Evolutionary conservation across 2,113 vertebrate genomes (phyloP).

Genomic region (Acanthochromis polyacanthus): DNA sequence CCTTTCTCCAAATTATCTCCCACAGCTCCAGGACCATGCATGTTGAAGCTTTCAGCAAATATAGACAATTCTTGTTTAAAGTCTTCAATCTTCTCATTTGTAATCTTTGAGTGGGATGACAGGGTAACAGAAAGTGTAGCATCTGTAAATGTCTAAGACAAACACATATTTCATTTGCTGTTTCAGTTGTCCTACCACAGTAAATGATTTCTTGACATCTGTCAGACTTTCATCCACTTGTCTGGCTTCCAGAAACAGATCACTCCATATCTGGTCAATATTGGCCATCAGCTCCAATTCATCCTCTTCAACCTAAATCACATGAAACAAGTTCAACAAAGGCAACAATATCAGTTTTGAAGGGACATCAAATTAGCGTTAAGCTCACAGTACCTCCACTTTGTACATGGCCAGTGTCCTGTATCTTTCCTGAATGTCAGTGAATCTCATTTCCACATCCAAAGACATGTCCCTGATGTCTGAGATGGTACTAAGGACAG

Average conservation of each 20-base stretch:
- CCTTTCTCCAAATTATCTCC: conserved; percentile 94
- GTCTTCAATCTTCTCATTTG: conserved; percentile 83
- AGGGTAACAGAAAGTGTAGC: neutral
- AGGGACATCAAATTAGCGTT: neutral
- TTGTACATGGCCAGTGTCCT: conserved; percentile 90
- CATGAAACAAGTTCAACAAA: neutral
- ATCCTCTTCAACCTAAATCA: conserved; percentile 82
- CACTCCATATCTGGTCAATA: conserved; percentile 86
- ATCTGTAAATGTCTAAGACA: conserved; percentile 1
- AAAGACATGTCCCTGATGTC: conserved; percentile 88
- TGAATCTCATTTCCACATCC: conserved; percentile 87
- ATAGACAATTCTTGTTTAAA: conserved; percentile 82
- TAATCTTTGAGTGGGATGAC: conserved; percentile 81
- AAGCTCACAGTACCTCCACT: conserved; percentile 83
- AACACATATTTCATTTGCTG: neutral
- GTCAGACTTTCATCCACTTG: conserved; percentile 86
- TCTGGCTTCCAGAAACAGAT: conserved; percentile 85
- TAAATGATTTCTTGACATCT: conserved; percentile 90
- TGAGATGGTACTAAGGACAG: conserved; percentile 89
- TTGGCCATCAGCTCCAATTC: conserved; percentile 81
- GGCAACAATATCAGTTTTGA: neutral
- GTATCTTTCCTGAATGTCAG: conserved; percentile 91
- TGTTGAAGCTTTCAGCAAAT: conserved; percentile 88
- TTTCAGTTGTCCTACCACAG: conserved; percentile 81
- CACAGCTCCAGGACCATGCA: conserved; percentile 90